Evolutionary conservation across 35 echinoderm and acorn worm genomes (phyloP).

Genomic region (Apostichopus japonicus): DNA sequence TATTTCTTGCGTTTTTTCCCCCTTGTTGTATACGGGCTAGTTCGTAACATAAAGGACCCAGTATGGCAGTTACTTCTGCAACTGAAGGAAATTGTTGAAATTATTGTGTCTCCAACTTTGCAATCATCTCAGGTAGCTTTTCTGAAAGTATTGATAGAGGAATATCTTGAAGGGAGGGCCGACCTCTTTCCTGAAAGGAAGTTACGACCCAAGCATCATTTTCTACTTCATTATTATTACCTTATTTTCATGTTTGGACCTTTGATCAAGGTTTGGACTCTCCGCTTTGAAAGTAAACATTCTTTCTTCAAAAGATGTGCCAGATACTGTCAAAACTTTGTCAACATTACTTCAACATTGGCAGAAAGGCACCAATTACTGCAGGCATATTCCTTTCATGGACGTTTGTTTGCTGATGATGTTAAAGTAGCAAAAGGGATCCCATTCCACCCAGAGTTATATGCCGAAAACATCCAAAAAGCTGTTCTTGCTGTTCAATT

Average conservation of each 20-base stretch:
- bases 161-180: slow-evolving; percentile 52
- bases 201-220: slow-evolving; percentile 76
- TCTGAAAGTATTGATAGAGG: slow-evolving; percentile 32
- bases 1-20: neutral
- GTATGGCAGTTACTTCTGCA: neutral
- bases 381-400: slow-evolving; percentile 55
- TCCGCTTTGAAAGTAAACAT: slow-evolving; percentile 81
- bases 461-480: neutral
- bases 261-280: slow-evolving; percentile 61
- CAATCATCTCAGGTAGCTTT: neutral
- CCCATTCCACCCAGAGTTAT: neutral
- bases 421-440: neutral
- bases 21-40: neutral
- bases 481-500: neutral
- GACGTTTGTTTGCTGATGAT: neutral
- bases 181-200: slow-evolving; percentile 47
- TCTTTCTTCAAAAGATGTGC: slow-evolving; percentile 66
- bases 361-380: slow-evolving; percentile 67
- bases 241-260: slow-evolving; percentile 70
- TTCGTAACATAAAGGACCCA: neutral
- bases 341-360: slow-evolving; percentile 48
- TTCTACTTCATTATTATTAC: slow-evolving; percentile 59
- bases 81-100: too few relatives aligned
- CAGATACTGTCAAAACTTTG: slow-evolving; percentile 56
- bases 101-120: neutral